phyloP scores from a whole-genome alignment of 2,797 vertebrate species.

The Darevskia nairensis region DNA sequence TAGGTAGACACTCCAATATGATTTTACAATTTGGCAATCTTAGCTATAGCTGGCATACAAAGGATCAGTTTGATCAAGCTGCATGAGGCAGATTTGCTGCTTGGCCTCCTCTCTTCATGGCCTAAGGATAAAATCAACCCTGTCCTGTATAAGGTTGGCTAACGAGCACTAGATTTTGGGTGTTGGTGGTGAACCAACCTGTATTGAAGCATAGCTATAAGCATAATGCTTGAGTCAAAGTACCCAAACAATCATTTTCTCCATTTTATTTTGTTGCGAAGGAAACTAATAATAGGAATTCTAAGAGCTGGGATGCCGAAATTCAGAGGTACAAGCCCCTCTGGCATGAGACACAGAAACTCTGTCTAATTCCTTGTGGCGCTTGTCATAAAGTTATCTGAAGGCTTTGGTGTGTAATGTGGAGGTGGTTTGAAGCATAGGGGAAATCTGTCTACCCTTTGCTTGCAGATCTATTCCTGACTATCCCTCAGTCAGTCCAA shows the following conservation, averaged over 20 bases:
- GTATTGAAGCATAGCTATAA: too few species aligned
- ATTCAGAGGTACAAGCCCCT: not conserved
- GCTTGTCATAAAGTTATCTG: not conserved
- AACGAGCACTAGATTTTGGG: too few species aligned
- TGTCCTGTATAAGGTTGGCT: too few species aligned
- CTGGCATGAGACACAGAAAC: not conserved
- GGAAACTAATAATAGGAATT: not conserved
- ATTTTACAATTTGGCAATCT: not conserved
- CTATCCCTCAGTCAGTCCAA: not conserved
- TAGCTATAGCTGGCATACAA: not conserved
- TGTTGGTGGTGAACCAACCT: too few species aligned
- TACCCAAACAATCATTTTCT: too few species aligned
- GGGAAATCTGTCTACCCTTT: not conserved
- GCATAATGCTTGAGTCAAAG: too few species aligned
- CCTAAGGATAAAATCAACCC: too few species aligned
- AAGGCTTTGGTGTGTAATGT: not conserved
- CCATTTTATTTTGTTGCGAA: too few species aligned
- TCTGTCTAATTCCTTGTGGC: not conserved
- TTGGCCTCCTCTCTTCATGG: too few species aligned
- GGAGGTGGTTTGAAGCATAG: not conserved
- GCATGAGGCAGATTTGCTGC: too few species aligned
- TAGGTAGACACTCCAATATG: not conserved
- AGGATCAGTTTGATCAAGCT: not conserved
- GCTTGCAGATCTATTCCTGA: not conserved
- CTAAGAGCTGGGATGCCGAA: not conserved